Percentiles rank a stretch among this genome's conserved stretches.
Evolutionary conservation across 1,140 invertebrate genomes (phyloP).

Genomic region (Drosophila willistoni): DNA sequence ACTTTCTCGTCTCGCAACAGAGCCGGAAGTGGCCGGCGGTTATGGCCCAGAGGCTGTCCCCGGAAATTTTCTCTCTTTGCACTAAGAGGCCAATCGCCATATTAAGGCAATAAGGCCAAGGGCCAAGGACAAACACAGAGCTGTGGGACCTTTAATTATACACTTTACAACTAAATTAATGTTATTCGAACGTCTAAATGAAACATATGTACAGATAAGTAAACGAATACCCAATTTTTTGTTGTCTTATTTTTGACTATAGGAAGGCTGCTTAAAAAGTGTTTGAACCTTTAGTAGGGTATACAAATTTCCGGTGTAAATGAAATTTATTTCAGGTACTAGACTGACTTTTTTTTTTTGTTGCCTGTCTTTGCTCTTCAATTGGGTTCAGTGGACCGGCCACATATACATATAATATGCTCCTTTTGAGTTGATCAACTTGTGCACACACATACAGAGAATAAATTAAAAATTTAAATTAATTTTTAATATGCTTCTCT

Average conservation of each 20-base stretch:
- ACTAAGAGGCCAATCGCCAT: not conserved
- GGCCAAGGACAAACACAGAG: not conserved
- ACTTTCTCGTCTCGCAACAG: constrained; percentile 42
- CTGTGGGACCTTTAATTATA: not conserved
- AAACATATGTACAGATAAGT: too few species aligned
- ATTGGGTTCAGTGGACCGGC: constrained; percentile 1
- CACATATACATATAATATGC: not conserved
- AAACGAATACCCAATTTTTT: too few species aligned
- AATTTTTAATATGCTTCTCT: constrained; percentile 67
- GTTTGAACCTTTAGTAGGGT: not conserved
- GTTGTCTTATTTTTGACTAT: too few species aligned
- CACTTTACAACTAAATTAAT: not conserved
- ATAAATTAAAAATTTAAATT: constrained; percentile 75
- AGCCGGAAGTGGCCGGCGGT: constrained; percentile 24
- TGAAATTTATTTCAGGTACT: not conserved
- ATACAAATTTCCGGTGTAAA: not conserved
- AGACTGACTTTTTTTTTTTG: not conserved
- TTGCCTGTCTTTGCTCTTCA: not conserved
- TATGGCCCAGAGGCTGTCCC: constrained; percentile 14
- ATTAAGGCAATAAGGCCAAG: not conserved
- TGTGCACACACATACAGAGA: constrained; percentile 42
- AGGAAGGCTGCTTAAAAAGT: too few species aligned
- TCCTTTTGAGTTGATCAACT: constrained; percentile 15
- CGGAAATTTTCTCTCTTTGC: constrained; percentile 1
- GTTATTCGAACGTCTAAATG: not conserved